A percentile compares a stretch with the other conserved stretches of the same genome.
Evolutionary conservation across 92 coral and sea anemone genomes (phyloP).

Genomic region (Parazoanthus darwini): DNA sequence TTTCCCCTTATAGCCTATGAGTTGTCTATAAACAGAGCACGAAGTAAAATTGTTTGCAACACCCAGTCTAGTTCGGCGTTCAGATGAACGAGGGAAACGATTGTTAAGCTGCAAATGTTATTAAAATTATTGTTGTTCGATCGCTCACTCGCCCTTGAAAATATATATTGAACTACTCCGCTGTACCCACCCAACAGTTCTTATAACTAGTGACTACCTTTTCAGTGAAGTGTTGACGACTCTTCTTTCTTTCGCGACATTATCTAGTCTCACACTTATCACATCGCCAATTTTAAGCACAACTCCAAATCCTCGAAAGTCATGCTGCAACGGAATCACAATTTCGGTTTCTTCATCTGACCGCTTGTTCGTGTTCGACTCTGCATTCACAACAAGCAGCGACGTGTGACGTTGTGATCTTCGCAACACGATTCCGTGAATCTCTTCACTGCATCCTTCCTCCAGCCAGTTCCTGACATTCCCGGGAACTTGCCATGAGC

Average conservation of each 20-base stretch:
- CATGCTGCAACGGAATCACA: not conserved
- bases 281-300: conserved; percentile 24
- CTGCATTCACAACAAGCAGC: not conserved
- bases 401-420: not conserved
- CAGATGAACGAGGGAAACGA: no score
- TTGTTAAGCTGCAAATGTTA: no score
- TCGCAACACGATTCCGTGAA: conserved; percentile 19
- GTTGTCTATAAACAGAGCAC: no score
- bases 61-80: no score
- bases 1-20: no score
- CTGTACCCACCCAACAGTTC: no score
- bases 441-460: not conserved
- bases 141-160: no score
- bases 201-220: not conserved
- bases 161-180: not conserved
- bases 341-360: not conserved
- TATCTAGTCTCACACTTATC: not conserved
- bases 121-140: no score
- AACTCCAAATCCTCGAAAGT: conserved; percentile 17
- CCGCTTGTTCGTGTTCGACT: not conserved
- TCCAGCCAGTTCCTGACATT: not conserved
- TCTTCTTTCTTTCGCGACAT: not conserved
- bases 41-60: no score
- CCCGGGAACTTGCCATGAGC: not conserved
- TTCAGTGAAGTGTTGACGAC: not conserved